Evolutionary conservation across 2,113 vertebrate genomes (phyloP).

Genomic region (Verasper variegatus): DNA sequence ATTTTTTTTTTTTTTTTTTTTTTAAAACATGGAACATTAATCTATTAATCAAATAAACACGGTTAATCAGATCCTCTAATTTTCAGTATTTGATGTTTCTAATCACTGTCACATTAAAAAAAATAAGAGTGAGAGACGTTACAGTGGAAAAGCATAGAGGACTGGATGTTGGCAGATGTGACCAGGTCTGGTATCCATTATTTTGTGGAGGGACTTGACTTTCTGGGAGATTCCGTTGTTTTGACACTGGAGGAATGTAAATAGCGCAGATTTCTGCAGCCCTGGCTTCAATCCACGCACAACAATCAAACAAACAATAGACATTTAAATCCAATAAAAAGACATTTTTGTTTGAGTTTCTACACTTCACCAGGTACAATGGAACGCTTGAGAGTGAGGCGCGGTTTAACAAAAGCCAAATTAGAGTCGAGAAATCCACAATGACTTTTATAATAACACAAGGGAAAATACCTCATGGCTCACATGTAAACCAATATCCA

Average conservation of each 20-base stretch:
- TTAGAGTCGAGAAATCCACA: conserved; percentile 5
- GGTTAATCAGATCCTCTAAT: neutral
- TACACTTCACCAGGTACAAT: neutral
- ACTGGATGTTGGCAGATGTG: conserved; percentile 33
- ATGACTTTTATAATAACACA: conserved; percentile 1
- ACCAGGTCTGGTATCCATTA: conserved; percentile 71
- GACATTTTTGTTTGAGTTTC: conserved; percentile 13
- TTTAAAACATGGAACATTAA: conserved; percentile 24
- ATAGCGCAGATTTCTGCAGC: conserved; percentile 64
- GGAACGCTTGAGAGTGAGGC: neutral
- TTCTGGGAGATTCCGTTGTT: conserved; percentile 75
- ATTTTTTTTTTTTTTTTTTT: neutral
- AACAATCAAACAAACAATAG: conserved; percentile 58
- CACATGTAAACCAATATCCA: conserved; percentile 22
- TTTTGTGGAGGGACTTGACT: conserved; percentile 59
- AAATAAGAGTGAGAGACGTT: conserved; percentile 7
- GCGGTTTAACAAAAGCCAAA: neutral
- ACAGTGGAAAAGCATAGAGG: conserved; percentile 18
- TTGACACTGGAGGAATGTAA: conserved; percentile 75
- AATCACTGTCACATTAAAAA: conserved; percentile 31
- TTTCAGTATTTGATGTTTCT: conserved; percentile 19
- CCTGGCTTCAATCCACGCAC: conserved; percentile 54
- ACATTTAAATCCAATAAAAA: conserved; percentile 16
- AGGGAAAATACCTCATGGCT: conserved; percentile 10
- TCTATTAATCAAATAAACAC: conserved; percentile 9